These are phyloP conservation scores for Sepiola atlantica DNA, from an alignment of 2,888 invertebrate genomes.

Conservation along the genomic window DNA sequence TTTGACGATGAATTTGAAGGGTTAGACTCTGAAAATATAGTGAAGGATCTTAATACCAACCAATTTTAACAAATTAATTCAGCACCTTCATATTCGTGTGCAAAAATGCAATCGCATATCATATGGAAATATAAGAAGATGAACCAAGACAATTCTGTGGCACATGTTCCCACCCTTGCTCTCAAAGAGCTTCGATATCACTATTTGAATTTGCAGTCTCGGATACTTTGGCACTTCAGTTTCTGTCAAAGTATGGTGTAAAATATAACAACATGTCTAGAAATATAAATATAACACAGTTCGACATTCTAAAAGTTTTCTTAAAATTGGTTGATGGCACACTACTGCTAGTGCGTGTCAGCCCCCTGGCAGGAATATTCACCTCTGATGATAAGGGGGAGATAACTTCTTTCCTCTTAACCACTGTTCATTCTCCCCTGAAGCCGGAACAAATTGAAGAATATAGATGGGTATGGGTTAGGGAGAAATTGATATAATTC, in stretches of 20 bases:
- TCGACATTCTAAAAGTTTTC: not conserved
- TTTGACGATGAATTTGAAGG: too few species aligned
- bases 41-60: too few species aligned
- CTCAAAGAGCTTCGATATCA: too few species aligned
- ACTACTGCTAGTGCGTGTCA: not conserved
- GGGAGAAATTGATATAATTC: not conserved
- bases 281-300: not conserved
- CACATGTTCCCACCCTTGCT: too few species aligned
- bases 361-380: not conserved
- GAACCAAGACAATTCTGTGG: too few species aligned
- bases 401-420: not conserved
- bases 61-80: too few species aligned
- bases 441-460: not conserved
- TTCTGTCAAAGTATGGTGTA: not conserved
- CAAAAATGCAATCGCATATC: too few species aligned
- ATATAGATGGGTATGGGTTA: not conserved
- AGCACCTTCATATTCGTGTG: too few species aligned
- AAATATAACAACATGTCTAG: not conserved
- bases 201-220: too few species aligned
- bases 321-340: not conserved
- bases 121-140: too few species aligned
- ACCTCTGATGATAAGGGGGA: not conserved
- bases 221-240: not conserved
- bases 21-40: too few species aligned
- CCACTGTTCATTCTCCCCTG: not conserved